Percentiles rank a stretch among this genome's conserved stretches.
Conservation (phyloP, 2,888 invertebrate species). For the Seira musarum region DNA sequence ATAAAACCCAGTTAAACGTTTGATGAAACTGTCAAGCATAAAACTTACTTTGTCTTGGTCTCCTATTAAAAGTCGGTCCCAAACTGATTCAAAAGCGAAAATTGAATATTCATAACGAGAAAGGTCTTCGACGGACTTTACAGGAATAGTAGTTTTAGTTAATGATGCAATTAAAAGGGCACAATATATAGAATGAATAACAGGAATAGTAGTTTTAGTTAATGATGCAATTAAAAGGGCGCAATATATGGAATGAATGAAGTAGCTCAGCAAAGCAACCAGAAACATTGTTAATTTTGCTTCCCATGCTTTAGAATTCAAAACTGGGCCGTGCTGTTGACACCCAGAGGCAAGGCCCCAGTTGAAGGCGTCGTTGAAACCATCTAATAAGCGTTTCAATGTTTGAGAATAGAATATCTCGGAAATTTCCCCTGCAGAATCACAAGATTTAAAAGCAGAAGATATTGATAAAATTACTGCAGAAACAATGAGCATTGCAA, state of each 20-base stretch:
- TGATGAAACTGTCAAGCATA: no score
- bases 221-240: conserved; percentile 22
- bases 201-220: not conserved
- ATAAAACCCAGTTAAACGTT: no score
- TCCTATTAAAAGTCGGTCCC: conserved; percentile 14
- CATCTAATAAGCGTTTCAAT: not conserved
- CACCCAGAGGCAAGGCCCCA: conserved; percentile 28
- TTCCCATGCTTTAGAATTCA: conserved; percentile 10
- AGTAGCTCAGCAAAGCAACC: not conserved
- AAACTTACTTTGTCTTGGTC: conserved; percentile 1
- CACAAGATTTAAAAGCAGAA: not conserved
- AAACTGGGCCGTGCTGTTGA: conserved; percentile 17
- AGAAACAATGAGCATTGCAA: not conserved
- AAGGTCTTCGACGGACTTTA: not conserved
- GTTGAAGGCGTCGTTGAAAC: not conserved
- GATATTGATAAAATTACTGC: conserved; percentile 1
- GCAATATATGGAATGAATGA: conserved; percentile 24
- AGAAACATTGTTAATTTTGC: not conserved
- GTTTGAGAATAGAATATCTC: not conserved
- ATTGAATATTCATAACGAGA: conserved; percentile 26
- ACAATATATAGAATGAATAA: conserved; percentile 23
- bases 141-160: not conserved
- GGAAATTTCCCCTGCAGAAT: not conserved
- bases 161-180: conserved; percentile 22
- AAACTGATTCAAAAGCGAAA: conserved; percentile 8